A percentile compares a stretch with the other conserved stretches of the same genome.
Conservation (phyloP, 2,113 vertebrate genomes). For the Aythya baeri region DNA sequence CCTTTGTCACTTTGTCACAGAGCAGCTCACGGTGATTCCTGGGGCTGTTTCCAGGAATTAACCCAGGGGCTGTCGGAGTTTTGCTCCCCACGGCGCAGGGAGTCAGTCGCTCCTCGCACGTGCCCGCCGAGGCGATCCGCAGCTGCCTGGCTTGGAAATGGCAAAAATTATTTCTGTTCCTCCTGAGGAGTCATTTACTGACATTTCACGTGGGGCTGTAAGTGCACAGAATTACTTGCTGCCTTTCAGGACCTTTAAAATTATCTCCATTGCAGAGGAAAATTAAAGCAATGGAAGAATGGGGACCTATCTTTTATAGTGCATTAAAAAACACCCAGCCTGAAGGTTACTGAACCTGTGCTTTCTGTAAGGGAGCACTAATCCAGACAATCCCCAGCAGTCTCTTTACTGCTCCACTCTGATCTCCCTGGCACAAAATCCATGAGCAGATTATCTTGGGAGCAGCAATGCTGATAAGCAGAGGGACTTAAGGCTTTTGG, state of each 20-base stretch:
- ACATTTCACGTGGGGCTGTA: conserved; percentile 31
- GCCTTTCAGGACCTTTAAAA: conserved; percentile 62
- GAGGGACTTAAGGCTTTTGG: conserved; percentile 45
- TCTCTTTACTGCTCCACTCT: conserved; percentile 58
- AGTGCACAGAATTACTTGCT: conserved; percentile 27
- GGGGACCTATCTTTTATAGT: conserved; percentile 37
- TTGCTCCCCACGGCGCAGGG: accelerated
- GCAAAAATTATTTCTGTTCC: conserved; percentile 1
- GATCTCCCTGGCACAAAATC: conserved; percentile 66
- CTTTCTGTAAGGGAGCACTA: conserved; percentile 67
- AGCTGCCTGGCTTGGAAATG: neutral
- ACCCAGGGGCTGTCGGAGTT: neutral
- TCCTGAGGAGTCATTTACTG: conserved; percentile 33
- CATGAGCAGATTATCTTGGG: conserved; percentile 67
- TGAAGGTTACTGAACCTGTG: conserved; percentile 64
- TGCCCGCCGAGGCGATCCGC: neutral
- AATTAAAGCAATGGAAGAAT: conserved; percentile 61
- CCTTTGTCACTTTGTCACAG: neutral
- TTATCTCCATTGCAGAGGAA: conserved; percentile 20
- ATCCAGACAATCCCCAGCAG: conserved; percentile 65
- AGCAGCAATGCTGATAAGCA: conserved; percentile 63
- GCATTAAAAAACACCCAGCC: conserved; percentile 25
- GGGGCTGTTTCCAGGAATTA: neutral
- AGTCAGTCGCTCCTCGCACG: neutral
- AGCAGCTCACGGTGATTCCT: neutral